A percentile compares a stretch with the other conserved stretches of the same genome.
These are phyloP conservation scores for Cheirogaleus major DNA, from an alignment of 2,797 vertebrate species.

Conservation along the genomic window DNA sequence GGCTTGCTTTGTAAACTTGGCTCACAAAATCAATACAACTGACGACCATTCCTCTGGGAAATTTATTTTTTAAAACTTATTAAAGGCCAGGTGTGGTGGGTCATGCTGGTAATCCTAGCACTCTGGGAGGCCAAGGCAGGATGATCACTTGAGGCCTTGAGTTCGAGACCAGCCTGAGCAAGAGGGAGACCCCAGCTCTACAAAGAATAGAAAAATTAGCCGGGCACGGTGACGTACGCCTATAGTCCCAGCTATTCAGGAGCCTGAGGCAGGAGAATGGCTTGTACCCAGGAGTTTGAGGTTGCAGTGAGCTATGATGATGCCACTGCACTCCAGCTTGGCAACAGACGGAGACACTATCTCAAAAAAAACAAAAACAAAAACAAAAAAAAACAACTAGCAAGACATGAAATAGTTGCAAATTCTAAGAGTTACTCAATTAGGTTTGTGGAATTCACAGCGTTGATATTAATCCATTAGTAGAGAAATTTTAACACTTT, in stretches of 20 bases:
- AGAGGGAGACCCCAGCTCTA: no score
- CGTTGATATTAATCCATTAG: background rate
- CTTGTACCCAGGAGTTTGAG: no score
- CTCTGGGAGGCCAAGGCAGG: no score
- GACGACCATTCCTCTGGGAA: background rate
- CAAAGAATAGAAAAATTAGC: no score
- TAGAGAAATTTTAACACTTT: background rate
- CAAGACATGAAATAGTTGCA: background rate
- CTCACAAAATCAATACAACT: background rate
- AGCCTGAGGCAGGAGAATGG: no score
- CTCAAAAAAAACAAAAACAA: background rate
- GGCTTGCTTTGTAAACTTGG: background rate
- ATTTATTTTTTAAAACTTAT: background rate
- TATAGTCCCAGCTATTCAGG: no score
- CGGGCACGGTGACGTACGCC: fast-evolving
- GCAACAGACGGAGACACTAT: no score
- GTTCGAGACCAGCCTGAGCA: no score
- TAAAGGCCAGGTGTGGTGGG: background rate
- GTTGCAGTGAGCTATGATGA: no score
- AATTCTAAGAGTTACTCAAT: background rate
- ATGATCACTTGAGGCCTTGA: no score
- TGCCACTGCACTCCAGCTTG: no score
- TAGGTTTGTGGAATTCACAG: background rate
- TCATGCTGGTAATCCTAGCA: no score
- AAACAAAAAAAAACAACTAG: constrained; percentile 5